Conservation (phyloP, 2,113 vertebrate genomes). For the Galeopterus variegatus region DNA sequence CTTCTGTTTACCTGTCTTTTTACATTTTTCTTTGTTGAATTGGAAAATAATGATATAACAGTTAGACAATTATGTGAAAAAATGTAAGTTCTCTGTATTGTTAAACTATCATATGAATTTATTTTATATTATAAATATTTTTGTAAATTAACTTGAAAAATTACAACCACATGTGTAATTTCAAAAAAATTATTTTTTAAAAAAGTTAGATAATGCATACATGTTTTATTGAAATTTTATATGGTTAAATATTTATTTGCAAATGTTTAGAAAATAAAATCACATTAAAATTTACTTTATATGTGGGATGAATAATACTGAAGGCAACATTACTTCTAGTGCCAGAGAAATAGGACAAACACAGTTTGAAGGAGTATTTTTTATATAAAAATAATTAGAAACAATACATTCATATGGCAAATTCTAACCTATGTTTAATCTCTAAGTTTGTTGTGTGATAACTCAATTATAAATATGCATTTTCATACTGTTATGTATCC, state of each 20-base stretch:
- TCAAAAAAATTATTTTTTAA: background rate
- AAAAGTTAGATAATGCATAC: background rate
- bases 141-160: constrained; percentile 29
- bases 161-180: background rate
- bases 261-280: constrained; percentile 31
- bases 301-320: background rate
- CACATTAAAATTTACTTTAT: background rate
- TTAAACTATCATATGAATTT: background rate
- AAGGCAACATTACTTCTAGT: background rate
- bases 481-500: background rate
- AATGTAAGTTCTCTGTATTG: background rate
- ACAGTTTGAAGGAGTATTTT: background rate
- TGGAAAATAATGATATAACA: background rate
- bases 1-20: background rate
- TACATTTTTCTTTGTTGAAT: background rate
- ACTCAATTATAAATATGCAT: background rate
- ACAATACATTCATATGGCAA: background rate
- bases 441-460: background rate
- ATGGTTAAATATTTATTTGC: background rate
- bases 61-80: background rate
- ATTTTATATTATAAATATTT: background rate
- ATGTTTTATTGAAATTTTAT: constrained; percentile 28
- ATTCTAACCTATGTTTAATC: background rate
- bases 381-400: background rate
- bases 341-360: background rate